These are phyloP conservation scores for Brachystomella parvula DNA, from an alignment of 1,140 invertebrate genomes.

Conservation along the genomic window DNA sequence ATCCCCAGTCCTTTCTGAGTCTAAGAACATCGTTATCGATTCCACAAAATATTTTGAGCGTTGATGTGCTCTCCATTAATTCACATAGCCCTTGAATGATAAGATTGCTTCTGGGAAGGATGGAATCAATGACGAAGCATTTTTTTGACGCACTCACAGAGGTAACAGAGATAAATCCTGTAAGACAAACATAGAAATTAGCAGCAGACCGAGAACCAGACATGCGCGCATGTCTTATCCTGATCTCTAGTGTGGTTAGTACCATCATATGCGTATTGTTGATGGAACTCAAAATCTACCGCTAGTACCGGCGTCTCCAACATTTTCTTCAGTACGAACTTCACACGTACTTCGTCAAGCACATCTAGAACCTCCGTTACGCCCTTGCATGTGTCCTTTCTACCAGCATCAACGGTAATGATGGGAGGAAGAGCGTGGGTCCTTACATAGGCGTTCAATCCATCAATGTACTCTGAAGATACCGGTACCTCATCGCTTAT, in stretches of 20 bases:
- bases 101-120: not conserved
- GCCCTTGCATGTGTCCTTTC: not conserved
- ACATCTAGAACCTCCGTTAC: not conserved
- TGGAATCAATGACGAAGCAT: not conserved
- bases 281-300: not conserved
- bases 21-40: not conserved
- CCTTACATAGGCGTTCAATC: not conserved
- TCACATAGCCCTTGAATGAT: not conserved
- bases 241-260: not conserved
- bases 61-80: not conserved
- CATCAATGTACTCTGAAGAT: not conserved
- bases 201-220: not conserved
- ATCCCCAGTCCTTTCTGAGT: not conserved
- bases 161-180: not conserved
- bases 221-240: too few relatives aligned
- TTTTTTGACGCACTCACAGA: not conserved
- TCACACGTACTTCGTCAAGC: not conserved
- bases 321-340: not conserved
- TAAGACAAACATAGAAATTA: not conserved
- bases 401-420: not conserved
- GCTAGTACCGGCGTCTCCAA: not conserved
- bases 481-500: not conserved
- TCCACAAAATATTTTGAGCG: constrained; percentile 4
- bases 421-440: too few relatives aligned
- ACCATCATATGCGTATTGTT: not conserved